A percentile compares a stretch with the other conserved stretches of the same genome.
Conservation (phyloP, 2,888 invertebrate genomes). For the Dromius quadrimaculatus region DNA sequence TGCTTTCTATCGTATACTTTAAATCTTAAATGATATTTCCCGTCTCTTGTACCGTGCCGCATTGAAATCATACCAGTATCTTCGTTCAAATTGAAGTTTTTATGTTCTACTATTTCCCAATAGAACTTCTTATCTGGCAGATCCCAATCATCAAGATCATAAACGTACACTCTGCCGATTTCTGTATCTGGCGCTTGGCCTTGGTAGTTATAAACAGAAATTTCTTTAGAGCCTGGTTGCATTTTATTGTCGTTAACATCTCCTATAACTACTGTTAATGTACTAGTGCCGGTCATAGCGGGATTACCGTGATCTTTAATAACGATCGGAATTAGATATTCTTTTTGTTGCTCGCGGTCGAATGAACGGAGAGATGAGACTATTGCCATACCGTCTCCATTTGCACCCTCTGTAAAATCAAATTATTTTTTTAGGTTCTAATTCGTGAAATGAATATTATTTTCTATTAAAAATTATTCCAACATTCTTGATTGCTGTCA, state of each 20-base stretch:
- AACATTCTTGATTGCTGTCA: too few species aligned
- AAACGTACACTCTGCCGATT: slow-evolving; percentile 96
- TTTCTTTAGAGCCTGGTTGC: slow-evolving; percentile 97
- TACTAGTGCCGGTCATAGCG: slow-evolving; percentile 96
- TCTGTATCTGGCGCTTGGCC: slow-evolving; percentile 89
- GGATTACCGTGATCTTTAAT: slow-evolving; percentile 97
- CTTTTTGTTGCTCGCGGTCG: slow-evolving; percentile 95
- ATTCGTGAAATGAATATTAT: too few species aligned
- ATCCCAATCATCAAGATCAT: slow-evolving; percentile 99
- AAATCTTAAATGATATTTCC: slow-evolving; percentile 83
- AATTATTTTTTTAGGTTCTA: background rate
- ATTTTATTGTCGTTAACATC: slow-evolving; percentile 99
- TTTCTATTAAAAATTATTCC: too few species aligned
- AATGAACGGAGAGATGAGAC: slow-evolving; percentile 94
- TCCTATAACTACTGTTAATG: slow-evolving; percentile 95
- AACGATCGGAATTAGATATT: slow-evolving; percentile 95
- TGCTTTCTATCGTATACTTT: slow-evolving; percentile 87
- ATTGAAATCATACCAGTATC: slow-evolving; percentile 96
- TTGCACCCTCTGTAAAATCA: slow-evolving; percentile 83
- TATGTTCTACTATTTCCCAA: slow-evolving; percentile 90
- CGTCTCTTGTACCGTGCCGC: slow-evolving; percentile 92
- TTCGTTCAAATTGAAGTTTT: slow-evolving; percentile 88
- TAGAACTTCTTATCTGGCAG: slow-evolving; percentile 97
- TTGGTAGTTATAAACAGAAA: slow-evolving; percentile 97
- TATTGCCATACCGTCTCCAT: slow-evolving; percentile 97